A percentile compares a stretch with the other conserved stretches of the same genome.
Conservation (phyloP, 2,888 invertebrate genomes). For the Ferdinandea cuprea region DNA sequence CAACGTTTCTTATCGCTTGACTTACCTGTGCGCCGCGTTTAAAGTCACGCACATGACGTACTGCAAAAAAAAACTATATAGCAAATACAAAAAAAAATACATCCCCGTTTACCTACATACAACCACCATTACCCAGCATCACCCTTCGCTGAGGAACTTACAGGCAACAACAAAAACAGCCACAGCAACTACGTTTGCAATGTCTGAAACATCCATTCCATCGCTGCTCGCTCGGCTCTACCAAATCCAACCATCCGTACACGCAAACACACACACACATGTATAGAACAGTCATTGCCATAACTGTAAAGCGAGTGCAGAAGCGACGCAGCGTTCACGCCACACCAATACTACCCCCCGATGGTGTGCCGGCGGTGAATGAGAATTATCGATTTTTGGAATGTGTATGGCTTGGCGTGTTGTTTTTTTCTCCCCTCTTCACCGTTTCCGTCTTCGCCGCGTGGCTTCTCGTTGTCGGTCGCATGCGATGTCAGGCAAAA, state of each 20-base stretch:
- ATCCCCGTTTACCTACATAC: not conserved
- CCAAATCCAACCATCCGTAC: slow-evolving; percentile 1
- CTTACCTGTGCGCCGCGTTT: slow-evolving; percentile 32
- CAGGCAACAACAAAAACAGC: slow-evolving; percentile 11
- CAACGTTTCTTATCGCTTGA: slow-evolving; percentile 40
- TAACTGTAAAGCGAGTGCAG: slow-evolving; percentile 33
- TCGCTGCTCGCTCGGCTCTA: not conserved
- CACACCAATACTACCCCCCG: slow-evolving; percentile 44
- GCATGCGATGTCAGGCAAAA: slow-evolving; percentile 51
- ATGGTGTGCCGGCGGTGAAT: slow-evolving; percentile 12
- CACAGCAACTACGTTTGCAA: not conserved
- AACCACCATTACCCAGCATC: slow-evolving; percentile 17
- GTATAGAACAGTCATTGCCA: not conserved
- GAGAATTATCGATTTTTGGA: slow-evolving; percentile 65
- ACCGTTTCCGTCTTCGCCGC: slow-evolving; percentile 51
- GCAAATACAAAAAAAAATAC: slow-evolving; percentile 10
- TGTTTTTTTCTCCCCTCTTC: slow-evolving; percentile 57
- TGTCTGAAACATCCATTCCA: slow-evolving; percentile 4
- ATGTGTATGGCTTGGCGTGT: slow-evolving; percentile 54
- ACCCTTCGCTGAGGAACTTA: slow-evolving; percentile 10
- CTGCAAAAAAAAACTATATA: not conserved
- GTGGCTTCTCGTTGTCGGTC: slow-evolving; percentile 37
- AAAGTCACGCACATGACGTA: slow-evolving; percentile 61
- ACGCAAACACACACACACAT: slow-evolving; percentile 3
- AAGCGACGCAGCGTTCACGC: slow-evolving; percentile 57